Percentiles rank a stretch among this genome's conserved stretches.
phyloP scores from a whole-genome alignment of 2,888 invertebrate species.

The Lycia hirtaria region DNA sequence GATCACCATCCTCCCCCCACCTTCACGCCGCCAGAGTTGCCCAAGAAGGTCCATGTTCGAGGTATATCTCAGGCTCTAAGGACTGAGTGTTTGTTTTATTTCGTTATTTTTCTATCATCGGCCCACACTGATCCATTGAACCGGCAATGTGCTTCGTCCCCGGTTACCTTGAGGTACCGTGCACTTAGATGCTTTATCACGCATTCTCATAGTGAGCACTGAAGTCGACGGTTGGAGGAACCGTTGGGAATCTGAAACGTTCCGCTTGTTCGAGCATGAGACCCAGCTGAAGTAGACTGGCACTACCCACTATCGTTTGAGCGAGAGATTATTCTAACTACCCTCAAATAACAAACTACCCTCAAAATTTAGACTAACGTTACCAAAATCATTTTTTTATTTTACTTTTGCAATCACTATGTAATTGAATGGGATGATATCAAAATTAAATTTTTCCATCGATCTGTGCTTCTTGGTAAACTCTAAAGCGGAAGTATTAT shows the following conservation, averaged over 20 bases:
- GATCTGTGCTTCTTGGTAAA: slow-evolving; percentile 84
- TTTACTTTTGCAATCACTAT: slow-evolving; percentile 69
- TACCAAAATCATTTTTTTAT: slow-evolving; percentile 45
- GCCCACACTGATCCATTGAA: slow-evolving; percentile 74
- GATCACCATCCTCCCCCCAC: slow-evolving; percentile 98
- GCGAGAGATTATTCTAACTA: slow-evolving; percentile 50
- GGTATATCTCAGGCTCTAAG: slow-evolving; percentile 88
- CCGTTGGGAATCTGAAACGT: slow-evolving; percentile 49
- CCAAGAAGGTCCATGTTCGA: slow-evolving; percentile 99
- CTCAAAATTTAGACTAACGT: slow-evolving; percentile 38
- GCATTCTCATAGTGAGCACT: slow-evolving; percentile 81
- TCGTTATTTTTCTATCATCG: slow-evolving; percentile 72
- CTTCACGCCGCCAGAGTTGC: slow-evolving; percentile 99
- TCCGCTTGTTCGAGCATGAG: slow-evolving; percentile 75
- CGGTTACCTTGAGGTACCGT: slow-evolving; percentile 68
- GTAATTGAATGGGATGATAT: slow-evolving; percentile 48
- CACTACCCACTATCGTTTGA: slow-evolving; percentile 58
- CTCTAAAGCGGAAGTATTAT: slow-evolving; percentile 81
- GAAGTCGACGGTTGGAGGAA: slow-evolving; percentile 51
- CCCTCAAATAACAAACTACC: slow-evolving; percentile 32
- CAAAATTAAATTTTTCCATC: slow-evolving; percentile 61
- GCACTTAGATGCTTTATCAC: slow-evolving; percentile 84
- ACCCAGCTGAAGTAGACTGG: slow-evolving; percentile 66
- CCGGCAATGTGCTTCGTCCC: slow-evolving; percentile 78
- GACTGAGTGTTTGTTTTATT: slow-evolving; percentile 77